A percentile compares a stretch with the other conserved stretches of the same genome.
Evolutionary conservation across 2,888 invertebrate genomes (phyloP).

Genomic region (Rapana venosa): DNA sequence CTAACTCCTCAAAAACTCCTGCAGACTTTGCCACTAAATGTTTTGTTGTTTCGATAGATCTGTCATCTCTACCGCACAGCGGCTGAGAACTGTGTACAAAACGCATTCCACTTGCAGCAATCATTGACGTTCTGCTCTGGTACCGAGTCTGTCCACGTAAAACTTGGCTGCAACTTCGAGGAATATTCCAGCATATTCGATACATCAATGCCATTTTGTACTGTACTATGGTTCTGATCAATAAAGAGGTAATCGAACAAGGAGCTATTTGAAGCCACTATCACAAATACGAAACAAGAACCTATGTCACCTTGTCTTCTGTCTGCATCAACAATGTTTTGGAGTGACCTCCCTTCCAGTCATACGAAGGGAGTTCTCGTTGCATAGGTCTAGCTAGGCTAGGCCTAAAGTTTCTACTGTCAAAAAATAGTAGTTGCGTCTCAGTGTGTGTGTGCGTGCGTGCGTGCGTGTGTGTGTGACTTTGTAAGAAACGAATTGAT

Average conservation of each 20-base stretch:
- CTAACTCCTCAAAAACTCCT: slow-evolving; percentile 49
- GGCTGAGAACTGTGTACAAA: background rate
- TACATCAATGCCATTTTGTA: background rate
- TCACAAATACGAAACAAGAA: background rate
- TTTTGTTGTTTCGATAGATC: slow-evolving; percentile 33
- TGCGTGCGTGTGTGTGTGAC: background rate
- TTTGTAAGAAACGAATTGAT: too few species aligned
- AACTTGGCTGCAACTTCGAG: background rate
- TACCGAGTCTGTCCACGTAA: background rate
- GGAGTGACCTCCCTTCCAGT: background rate
- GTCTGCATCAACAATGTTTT: background rate
- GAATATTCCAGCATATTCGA: background rate
- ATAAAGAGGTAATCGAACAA: background rate
- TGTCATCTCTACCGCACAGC: slow-evolving; percentile 24
- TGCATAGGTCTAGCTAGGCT: background rate
- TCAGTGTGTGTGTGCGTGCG: slow-evolving; percentile 20
- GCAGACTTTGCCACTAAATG: slow-evolving; percentile 42
- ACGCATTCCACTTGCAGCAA: background rate
- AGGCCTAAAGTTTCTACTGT: too few species aligned
- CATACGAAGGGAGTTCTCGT: background rate
- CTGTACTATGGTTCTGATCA: background rate
- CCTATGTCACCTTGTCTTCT: background rate
- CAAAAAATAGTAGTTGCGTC: background rate
- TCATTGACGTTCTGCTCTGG: background rate
- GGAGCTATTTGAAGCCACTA: too few species aligned